A percentile compares a stretch with the other conserved stretches of the same genome.
phyloP scores from a whole-genome alignment of 1,140 invertebrate genomes.

The Anastatus disparis region DNA sequence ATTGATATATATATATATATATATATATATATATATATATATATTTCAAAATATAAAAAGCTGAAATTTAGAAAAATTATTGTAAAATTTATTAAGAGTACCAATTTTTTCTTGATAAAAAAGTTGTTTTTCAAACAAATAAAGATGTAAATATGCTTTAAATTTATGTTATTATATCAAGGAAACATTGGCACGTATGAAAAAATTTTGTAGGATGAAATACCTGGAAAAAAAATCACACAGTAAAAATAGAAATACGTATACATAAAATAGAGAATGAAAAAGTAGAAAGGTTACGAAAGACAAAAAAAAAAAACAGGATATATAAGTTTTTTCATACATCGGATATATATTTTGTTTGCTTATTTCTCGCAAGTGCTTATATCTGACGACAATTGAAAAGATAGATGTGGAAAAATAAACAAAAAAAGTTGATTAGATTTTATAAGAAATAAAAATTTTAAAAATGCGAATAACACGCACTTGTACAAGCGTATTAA shows the following conservation, averaged over 20 bases:
- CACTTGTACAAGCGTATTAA: slow-evolving; percentile 36
- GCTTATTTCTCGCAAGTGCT: slow-evolving; percentile 47
- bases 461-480: slow-evolving; percentile 40
- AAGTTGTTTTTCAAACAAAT: neutral
- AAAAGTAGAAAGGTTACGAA: slow-evolving; percentile 34
- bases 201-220: slow-evolving; percentile 22
- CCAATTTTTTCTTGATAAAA: slow-evolving; percentile 17
- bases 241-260: slow-evolving; percentile 34
- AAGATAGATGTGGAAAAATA: slow-evolving; percentile 35
- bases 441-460: slow-evolving; percentile 33
- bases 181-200: slow-evolving; percentile 12
- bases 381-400: slow-evolving; percentile 49
- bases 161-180: neutral
- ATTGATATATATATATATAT: too few species aligned
- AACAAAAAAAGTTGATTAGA: slow-evolving; percentile 18
- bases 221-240: slow-evolving; percentile 32
- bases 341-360: slow-evolving; percentile 51
- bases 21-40: too few species aligned
- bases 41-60: slow-evolving; percentile 16
- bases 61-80: slow-evolving; percentile 34
- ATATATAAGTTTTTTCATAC: slow-evolving; percentile 53
- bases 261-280: slow-evolving; percentile 36
- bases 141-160: neutral
- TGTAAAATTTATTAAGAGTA: slow-evolving; percentile 19
- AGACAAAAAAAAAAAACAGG: slow-evolving; percentile 52